These are phyloP conservation scores for Scopus umbretta DNA, from an alignment of 2,113 vertebrate genomes.

Conservation along the genomic window DNA sequence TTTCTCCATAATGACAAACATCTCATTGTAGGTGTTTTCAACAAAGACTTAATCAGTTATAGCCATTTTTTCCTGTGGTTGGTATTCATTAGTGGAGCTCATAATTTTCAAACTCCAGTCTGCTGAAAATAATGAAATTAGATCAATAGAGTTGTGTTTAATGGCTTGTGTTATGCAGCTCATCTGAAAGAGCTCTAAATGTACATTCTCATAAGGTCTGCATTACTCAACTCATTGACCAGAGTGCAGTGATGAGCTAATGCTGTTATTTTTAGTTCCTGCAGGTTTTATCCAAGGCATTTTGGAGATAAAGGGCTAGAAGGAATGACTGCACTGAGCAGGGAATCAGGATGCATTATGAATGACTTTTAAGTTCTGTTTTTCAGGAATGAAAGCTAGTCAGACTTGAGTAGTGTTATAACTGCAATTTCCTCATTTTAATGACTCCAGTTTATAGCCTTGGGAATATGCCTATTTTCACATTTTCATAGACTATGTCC, in stretches of 20 bases:
- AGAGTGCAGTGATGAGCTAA: slow-evolving; percentile 49
- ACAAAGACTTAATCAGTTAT: background rate
- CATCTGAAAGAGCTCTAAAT: slow-evolving; percentile 45
- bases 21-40: slow-evolving; percentile 6
- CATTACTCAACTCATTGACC: slow-evolving; percentile 67
- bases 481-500: background rate
- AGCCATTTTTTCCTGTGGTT: background rate
- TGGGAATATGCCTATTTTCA: background rate
- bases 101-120: slow-evolving; percentile 37
- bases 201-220: slow-evolving; percentile 52
- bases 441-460: background rate
- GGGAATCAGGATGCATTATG: background rate
- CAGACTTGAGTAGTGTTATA: background rate
- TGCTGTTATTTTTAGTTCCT: slow-evolving; percentile 45
- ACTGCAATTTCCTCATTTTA: background rate
- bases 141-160: slow-evolving; percentile 50
- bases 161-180: slow-evolving; percentile 59
- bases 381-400: background rate
- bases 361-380: slow-evolving; percentile 10
- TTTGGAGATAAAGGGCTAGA: slow-evolving; percentile 16
- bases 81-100: slow-evolving; percentile 16
- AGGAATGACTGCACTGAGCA: background rate
- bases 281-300: slow-evolving; percentile 1
- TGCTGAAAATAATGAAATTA: slow-evolving; percentile 63
- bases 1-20: background rate